phyloP scores from a whole-genome alignment of 1,140 invertebrate species.

The Scaptomyza pallida region DNA sequence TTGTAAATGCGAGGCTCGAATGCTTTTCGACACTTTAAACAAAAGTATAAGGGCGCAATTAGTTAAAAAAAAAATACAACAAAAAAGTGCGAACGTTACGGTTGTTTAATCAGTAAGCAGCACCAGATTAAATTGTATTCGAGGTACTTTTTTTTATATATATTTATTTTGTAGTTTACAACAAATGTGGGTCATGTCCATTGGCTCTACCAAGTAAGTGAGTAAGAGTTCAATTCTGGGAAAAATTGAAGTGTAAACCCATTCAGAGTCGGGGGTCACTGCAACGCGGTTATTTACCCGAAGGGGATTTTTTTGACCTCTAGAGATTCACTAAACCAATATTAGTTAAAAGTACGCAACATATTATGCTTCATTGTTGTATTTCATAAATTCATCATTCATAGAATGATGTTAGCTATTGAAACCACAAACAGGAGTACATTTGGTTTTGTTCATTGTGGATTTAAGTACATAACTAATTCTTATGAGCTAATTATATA shows the following conservation, averaged over 20 bases:
- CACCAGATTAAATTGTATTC: neutral
- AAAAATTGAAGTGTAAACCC: constrained; percentile 14
- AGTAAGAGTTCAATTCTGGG: constrained; percentile 20
- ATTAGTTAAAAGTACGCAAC: neutral
- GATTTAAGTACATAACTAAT: constrained; percentile 9
- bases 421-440: constrained; percentile 13
- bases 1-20: constrained; percentile 45
- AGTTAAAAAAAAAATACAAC: constrained; percentile 27
- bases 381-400: constrained; percentile 35
- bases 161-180: neutral
- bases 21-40: constrained; percentile 34
- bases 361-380: constrained; percentile 3
- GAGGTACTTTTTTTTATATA: constrained; percentile 28
- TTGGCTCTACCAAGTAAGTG: constrained; percentile 4
- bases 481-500: constrained; percentile 20
- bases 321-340: neutral
- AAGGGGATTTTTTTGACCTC: constrained; percentile 17
- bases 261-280: neutral
- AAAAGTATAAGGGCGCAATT: constrained; percentile 47
- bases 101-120: constrained; percentile 10
- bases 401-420: constrained; percentile 39
- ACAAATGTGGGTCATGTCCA: constrained; percentile 30
- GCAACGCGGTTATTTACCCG: constrained; percentile 12
- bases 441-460: constrained; percentile 16
- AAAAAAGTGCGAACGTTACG: neutral